These are phyloP conservation scores for Lamproptera curius DNA, from an alignment of 2,888 invertebrate genomes.

Conservation along the genomic window DNA sequence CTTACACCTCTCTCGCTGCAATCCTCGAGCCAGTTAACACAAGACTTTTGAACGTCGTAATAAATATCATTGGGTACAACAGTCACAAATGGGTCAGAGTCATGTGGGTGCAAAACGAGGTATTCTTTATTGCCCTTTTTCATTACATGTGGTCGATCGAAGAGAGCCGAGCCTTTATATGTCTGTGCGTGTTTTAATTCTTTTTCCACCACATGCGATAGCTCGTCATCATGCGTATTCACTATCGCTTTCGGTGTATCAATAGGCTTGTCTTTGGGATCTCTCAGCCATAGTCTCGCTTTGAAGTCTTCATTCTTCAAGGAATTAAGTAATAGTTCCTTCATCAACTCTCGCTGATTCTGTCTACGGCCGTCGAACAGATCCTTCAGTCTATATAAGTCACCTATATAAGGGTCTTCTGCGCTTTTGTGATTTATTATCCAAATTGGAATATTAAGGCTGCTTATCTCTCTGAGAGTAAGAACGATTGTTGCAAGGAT, in stretches of 20 bases:
- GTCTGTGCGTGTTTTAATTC: constrained; percentile 38
- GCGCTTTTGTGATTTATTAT: too few relatives aligned
- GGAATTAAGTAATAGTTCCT: constrained; percentile 3
- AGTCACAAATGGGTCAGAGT: constrained; percentile 46
- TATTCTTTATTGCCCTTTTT: constrained; percentile 48
- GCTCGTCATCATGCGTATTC: not conserved
- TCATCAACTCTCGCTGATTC: constrained; percentile 1
- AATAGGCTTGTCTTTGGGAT: not conserved
- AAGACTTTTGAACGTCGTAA: constrained; percentile 53
- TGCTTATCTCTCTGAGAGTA: too few relatives aligned
- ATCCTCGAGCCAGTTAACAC: constrained; percentile 64
- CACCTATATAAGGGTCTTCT: too few relatives aligned
- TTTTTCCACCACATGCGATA: constrained; percentile 32
- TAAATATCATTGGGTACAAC: constrained; percentile 57
- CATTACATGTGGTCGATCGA: constrained; percentile 43
- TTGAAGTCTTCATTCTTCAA: constrained; percentile 1
- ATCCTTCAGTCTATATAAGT: too few relatives aligned
- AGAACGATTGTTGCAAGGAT: too few relatives aligned
- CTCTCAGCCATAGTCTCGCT: not conserved
- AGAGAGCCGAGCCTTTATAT: constrained; percentile 37
- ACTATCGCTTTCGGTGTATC: not conserved
- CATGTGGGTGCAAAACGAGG: constrained; percentile 42
- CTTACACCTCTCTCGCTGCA: constrained; percentile 53
- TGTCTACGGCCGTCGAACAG: constrained; percentile 3
- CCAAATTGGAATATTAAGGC: too few relatives aligned